Base-by-base conservation (phyloP, 1,140 invertebrate species). In the Cyclargus thomasi region DNA sequence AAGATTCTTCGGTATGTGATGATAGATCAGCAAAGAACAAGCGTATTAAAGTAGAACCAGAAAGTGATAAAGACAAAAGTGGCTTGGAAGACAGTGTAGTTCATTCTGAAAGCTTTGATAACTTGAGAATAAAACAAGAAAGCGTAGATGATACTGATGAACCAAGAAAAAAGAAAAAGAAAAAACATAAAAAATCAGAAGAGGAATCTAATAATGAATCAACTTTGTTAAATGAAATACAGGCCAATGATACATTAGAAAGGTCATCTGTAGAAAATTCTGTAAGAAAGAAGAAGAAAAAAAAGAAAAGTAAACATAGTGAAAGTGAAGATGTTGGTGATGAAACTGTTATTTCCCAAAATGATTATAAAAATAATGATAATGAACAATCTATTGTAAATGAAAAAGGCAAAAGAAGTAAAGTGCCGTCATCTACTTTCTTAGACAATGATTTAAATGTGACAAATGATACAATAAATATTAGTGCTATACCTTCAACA, bases 101-200 rank as follows among this genome's bases (percentile, higher is more conserved):
- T 6, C 29, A 39, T 47, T 35, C 66, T 64, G 71, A 73, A 17
- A 69, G 62, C 39, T 69, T 71, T 53, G 20, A 73, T 7, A 71
- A 76, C 65, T 66, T 68, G 39, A 71, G 47, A 66, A 67, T 76
- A 20, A 76, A 79, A 47, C 65, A 74, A 65, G 77, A 79, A 22
- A 68, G 73, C 18, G 59, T 14, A 11, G 62, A 47, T 62, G 66
- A 74, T 47, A 18, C 65, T 17, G 23, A 70, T 18, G 8, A 29
- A 57, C 16, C 63, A 62, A 77, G 72, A 64, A 23, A 53, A 20
- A 79, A 75, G 68, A 79, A 78, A 70, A 82, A 77, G 53, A 78
- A 76, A 65, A 80, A 74, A 65, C 63, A 18, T n/a, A 66, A 69
- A 64, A 64, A 63, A 22, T 17, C 65, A 17, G 23, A 69, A 36